A percentile compares a stretch with the other conserved stretches of the same genome.
Conservation (phyloP, 2,888 invertebrate species). For the Amphipyra tragopoginis region DNA sequence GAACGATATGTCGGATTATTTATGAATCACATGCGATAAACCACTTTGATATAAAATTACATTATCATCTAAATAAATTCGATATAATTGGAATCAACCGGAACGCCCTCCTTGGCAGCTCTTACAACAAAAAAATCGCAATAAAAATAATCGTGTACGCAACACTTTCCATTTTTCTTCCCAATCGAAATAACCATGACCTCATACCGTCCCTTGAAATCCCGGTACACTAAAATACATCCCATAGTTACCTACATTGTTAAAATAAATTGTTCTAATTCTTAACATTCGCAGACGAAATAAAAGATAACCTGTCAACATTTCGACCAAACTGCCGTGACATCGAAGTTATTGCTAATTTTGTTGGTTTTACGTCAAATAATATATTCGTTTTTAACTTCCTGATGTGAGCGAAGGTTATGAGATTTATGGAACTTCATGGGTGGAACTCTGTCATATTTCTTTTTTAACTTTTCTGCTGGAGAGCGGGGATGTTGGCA, state of each 20-base stretch:
- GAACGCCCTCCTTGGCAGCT: constrained; percentile 16
- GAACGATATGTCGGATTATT: not conserved
- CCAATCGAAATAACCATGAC: constrained; percentile 18
- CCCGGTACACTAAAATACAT: constrained; percentile 17
- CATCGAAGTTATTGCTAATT: constrained; percentile 8
- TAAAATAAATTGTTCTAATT: constrained; percentile 23
- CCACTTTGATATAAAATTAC: not conserved
- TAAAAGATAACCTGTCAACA: constrained; percentile 20
- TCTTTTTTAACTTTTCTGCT: constrained; percentile 14
- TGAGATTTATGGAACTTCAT: constrained; percentile 33
- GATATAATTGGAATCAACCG: constrained; percentile 8
- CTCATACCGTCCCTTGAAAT: constrained; percentile 21
- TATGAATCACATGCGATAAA: not conserved
- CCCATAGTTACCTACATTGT: constrained; percentile 10
- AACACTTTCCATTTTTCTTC: constrained; percentile 4
- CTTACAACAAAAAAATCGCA: not conserved
- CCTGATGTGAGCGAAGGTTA: constrained; percentile 39
- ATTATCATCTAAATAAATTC: constrained; percentile 16
- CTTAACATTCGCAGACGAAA: constrained; percentile 33
- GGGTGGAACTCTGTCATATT: constrained; percentile 9
- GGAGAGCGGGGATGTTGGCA: constrained; percentile 3
- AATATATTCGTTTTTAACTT: constrained; percentile 29
- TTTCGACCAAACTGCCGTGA: not conserved
- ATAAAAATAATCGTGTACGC: constrained; percentile 19
- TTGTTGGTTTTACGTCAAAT: constrained; percentile 17